Percentiles rank a stretch among this genome's conserved stretches.
These are phyloP conservation scores for Uromys caudimaculatus DNA, from an alignment of 2,797 vertebrate species.

Conservation along the genomic window DNA sequence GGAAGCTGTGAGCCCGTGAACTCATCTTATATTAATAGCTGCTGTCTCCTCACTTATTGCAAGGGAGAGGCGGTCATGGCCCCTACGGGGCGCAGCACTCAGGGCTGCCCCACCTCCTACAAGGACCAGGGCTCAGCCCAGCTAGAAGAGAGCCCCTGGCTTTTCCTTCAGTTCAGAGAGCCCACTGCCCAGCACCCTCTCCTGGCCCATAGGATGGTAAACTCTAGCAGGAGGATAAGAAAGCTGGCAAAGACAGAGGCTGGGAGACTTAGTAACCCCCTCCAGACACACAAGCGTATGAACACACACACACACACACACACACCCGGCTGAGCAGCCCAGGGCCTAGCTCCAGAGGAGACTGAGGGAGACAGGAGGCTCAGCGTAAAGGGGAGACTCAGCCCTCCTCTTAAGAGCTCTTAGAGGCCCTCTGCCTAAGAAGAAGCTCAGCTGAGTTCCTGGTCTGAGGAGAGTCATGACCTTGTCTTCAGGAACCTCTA, in stretches of 20 bases:
- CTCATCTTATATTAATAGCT: slow-evolving; percentile 81
- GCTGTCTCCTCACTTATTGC: slow-evolving; percentile 77
- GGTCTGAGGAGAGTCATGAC: background rate
- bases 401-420: background rate
- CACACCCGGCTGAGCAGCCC: background rate
- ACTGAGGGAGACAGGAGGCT: slow-evolving; percentile 9
- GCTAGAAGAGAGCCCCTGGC: background rate
- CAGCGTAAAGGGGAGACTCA: background rate
- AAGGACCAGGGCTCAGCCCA: background rate
- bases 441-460: background rate
- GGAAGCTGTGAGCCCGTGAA: slow-evolving; percentile 78
- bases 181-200: background rate
- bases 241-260: slow-evolving; percentile 22
- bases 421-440: background rate
- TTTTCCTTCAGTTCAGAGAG: background rate
- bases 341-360: slow-evolving; percentile 11
- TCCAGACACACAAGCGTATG: accelerated
- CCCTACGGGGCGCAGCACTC: slow-evolving; percentile 16
- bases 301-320: background rate
- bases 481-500: slow-evolving; percentile 12
- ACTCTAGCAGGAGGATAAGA: background rate
- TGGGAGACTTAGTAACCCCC: slow-evolving; percentile 46
- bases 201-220: background rate
- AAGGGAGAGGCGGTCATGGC: slow-evolving; percentile 72
- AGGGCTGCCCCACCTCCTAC: background rate